Base-by-base conservation (phyloP, 1,140 invertebrate species). In the Halotydeus destructor region DNA sequence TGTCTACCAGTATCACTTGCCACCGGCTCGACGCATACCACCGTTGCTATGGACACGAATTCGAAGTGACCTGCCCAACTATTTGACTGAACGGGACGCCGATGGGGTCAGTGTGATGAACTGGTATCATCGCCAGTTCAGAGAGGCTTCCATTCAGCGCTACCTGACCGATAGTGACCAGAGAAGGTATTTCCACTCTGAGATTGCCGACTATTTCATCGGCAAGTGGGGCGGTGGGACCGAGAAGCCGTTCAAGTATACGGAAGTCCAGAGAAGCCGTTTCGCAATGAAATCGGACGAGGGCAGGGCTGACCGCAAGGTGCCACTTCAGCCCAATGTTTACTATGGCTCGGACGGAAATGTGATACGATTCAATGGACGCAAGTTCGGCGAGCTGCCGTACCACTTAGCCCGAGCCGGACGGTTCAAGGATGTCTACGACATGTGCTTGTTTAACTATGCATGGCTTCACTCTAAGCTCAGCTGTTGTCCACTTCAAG, bases 151-250 rank as follows among this genome's bases (percentile, higher is more conserved):
- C 0, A 75, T 75, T 38, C 85, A 94, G 58, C 62, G 89, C 33
- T 98, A 97, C 59, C 96, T 97, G 60, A 89, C 85, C 57, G 94
- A 97, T 57, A 75, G 88, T 67, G 89, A 91, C 56, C 82, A 91
- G 72, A 78, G 84, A 0, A 78, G 76, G 55, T 91, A 89, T 57
- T 93, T 96, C 57, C 89, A 97, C 58, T 91, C 86, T 2, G 82
- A 81, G 62, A 91, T 94, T 46, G 86, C 91, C 2, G 91, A 98
- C 63, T 98, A 96, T 57, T 98, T 89, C 57, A 62, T 94, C 12
- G 89, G 89, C 3, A 88, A 83, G 46, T 93, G 84, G 84, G 82
- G 86, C 23, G 85, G 85, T 12, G 88, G 86, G 1, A 72, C 68
- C 37, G 81, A 86, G 1, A 96, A 97, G 53, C 89, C 71, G 0